Conservation (phyloP, 1,140 invertebrate species). For the Melipona quadrifasciata region DNA sequence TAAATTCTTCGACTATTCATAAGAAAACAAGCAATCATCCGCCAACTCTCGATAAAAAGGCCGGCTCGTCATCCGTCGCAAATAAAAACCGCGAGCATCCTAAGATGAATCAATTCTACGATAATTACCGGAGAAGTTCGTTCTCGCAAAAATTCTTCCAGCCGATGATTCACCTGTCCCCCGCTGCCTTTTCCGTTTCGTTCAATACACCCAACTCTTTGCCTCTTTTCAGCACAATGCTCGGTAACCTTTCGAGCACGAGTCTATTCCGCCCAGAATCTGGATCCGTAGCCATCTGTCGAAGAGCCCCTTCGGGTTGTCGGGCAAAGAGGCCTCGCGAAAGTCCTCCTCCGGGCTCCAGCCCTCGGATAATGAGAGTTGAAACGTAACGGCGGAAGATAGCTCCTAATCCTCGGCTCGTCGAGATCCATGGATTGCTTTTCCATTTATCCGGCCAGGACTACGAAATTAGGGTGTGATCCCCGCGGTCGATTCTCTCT, state of each 20-base stretch:
- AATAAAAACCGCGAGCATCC: not conserved
- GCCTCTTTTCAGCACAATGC: slow-evolving; percentile 18
- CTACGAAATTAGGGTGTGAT: slow-evolving; percentile 53
- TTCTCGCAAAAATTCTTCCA: slow-evolving; percentile 1
- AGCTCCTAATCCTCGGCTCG: slow-evolving; percentile 65
- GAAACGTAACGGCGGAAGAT: slow-evolving; percentile 71
- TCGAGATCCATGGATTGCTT: slow-evolving; percentile 65
- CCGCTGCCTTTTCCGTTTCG: not conserved
- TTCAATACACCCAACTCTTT: slow-evolving; percentile 19
- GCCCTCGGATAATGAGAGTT: slow-evolving; percentile 69
- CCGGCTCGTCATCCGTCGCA: not conserved
- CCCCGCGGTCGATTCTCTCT: not conserved
- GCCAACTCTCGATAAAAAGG: not conserved
- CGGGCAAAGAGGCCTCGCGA: slow-evolving; percentile 63
- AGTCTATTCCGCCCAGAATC: slow-evolving; percentile 63
- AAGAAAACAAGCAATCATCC: not conserved
- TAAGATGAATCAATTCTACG: not conserved
- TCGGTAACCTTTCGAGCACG: slow-evolving; percentile 39
- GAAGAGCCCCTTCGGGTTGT: slow-evolving; percentile 51
- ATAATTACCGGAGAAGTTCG: not conserved
- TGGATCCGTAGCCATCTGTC: slow-evolving; percentile 66
- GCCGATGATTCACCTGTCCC: slow-evolving; percentile 2
- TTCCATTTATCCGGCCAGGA: slow-evolving; percentile 46
- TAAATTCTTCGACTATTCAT: not conserved
- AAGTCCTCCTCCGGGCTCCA: slow-evolving; percentile 45